These are phyloP conservation scores for Scaptomyza polygonia DNA, from an alignment of 2,888 invertebrate species.

Conservation along the genomic window DNA sequence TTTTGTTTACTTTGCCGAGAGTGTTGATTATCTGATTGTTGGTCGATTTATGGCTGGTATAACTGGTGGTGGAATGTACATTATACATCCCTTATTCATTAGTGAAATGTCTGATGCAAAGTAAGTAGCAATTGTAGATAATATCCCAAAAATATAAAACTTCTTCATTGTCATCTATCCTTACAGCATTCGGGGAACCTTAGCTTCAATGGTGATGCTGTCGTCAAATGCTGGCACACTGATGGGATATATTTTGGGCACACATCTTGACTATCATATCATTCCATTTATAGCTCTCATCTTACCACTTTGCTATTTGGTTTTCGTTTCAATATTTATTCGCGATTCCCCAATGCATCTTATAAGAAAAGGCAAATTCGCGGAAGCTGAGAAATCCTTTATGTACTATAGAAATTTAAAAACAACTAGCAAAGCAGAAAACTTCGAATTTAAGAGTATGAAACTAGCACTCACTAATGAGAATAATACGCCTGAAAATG, in stretches of 20 bases:
- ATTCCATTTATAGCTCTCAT: conserved; percentile 72
- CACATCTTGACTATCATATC: conserved; percentile 72
- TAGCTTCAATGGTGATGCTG: conserved; percentile 79
- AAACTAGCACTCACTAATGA: conserved; percentile 52
- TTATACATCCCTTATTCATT: conserved; percentile 74
- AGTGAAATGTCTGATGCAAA: conserved; percentile 72
- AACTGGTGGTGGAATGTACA: conserved; percentile 73
- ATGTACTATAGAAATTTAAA: conserved; percentile 77
- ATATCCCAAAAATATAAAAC: too few species aligned
- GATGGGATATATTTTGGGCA: conserved; percentile 75
- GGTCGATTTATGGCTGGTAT: conserved; percentile 74
- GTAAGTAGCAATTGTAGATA: conserved; percentile 43
- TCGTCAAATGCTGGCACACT: conserved; percentile 79
- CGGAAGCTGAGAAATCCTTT: conserved; percentile 75
- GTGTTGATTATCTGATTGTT: conserved; percentile 61
- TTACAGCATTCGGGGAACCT: conserved; percentile 80
- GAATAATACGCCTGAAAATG: conserved; percentile 33
- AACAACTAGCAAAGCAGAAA: conserved; percentile 17
- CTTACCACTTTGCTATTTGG: conserved; percentile 70
- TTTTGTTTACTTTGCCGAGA: conserved; percentile 63
- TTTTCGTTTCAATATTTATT: conserved; percentile 57
- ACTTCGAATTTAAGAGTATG: conserved; percentile 66
- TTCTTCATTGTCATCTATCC: too few species aligned
- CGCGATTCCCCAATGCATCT: conserved; percentile 82
- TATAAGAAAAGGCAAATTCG: conserved; percentile 61